These are phyloP conservation scores for Ochropacha duplaris DNA, from an alignment of 2,888 invertebrate genomes.

Conservation along the genomic window DNA sequence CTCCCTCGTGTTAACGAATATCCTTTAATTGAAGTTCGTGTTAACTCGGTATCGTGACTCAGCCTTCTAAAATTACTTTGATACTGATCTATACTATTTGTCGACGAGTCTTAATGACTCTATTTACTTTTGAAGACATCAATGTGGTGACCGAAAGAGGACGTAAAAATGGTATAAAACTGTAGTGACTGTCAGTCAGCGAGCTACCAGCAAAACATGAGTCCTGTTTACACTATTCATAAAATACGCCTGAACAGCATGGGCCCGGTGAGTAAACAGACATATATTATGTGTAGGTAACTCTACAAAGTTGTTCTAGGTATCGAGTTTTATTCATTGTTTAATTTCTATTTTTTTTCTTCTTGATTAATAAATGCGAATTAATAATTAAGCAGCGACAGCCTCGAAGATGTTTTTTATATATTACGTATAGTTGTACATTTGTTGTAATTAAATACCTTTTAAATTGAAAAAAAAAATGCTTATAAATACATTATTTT, in stretches of 20 bases:
- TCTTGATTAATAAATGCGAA: too few relatives aligned
- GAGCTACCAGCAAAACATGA: slow-evolving; percentile 44
- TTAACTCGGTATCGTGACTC: slow-evolving; percentile 62
- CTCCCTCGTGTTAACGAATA: slow-evolving; percentile 53
- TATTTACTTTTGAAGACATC: slow-evolving; percentile 57
- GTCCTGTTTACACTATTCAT: slow-evolving; percentile 63
- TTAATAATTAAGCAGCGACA: too few relatives aligned
- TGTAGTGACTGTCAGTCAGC: slow-evolving; percentile 15
- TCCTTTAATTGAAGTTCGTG: slow-evolving; percentile 70
- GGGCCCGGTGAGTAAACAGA: slow-evolving; percentile 53
- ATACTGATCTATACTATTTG: slow-evolving; percentile 70
- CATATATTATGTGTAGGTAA: not conserved
- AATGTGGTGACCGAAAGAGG: slow-evolving; percentile 41
- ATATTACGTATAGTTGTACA: too few relatives aligned
- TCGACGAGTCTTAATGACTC: slow-evolving; percentile 60
- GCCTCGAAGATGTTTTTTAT: too few relatives aligned
- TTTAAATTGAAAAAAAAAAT: too few relatives aligned
- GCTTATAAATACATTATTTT: too few relatives aligned
- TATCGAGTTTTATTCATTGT: too few relatives aligned
- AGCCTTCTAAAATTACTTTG: slow-evolving; percentile 66
- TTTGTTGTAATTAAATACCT: too few relatives aligned
- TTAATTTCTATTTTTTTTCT: too few relatives aligned
- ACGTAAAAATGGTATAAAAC: slow-evolving; percentile 29
- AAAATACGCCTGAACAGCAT: slow-evolving; percentile 57
- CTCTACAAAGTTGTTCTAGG: too few relatives aligned